Base-by-base conservation (phyloP, 92 coral and sea anemone species). In the Phenganax subtilis region DNA sequence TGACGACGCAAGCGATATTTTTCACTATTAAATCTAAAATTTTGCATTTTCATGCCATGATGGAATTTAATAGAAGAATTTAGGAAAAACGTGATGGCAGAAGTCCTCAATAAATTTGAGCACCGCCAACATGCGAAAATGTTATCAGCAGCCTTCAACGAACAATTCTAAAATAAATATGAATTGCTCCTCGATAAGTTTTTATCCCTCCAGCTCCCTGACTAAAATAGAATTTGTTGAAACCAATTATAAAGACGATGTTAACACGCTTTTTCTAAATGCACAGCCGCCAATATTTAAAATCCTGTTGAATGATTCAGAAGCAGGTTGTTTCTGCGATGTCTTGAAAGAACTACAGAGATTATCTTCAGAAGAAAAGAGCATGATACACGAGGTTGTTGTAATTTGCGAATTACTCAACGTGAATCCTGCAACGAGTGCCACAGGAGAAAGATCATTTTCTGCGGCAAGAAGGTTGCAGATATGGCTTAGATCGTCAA, bases 361-460 rank as follows among this genome's bases (percentile, higher is more conserved):
- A 30, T 71, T 70, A 57, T 77, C 67, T 17, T 70, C 69, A 56
- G 81, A 75, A 27, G 31, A 61, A 58, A 61, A 83, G 75, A 55
- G 76, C 55, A 29, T 57, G 77, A 58, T 58, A 69, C 28, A 51
- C 71, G 78, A 65, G 57, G 27, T 76, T 86, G 54, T 86, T 85
- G 63, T 79, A 81, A 10, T 82, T 87, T 37, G 47, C 5, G 47
- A 37, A 37, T 37, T 37, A n/a, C 87, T 87, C 64, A 85, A 72
- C 47, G 89, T 90, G 27, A 85, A 85, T 77, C 90, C 90, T 53
- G 89, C 88, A 84, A 87, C 85, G 71, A 87, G 91, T 80, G 87
- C 89, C 65, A 15, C 91, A n/a, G 85, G 91, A 16, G 87, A 88
- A 82, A 85, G 91, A 77, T 80, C 89, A 17, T 89, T 86, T 80